These are phyloP conservation scores for Tetramorium simillimum DNA, from an alignment of 1,140 invertebrate genomes.

Conservation along the genomic window DNA sequence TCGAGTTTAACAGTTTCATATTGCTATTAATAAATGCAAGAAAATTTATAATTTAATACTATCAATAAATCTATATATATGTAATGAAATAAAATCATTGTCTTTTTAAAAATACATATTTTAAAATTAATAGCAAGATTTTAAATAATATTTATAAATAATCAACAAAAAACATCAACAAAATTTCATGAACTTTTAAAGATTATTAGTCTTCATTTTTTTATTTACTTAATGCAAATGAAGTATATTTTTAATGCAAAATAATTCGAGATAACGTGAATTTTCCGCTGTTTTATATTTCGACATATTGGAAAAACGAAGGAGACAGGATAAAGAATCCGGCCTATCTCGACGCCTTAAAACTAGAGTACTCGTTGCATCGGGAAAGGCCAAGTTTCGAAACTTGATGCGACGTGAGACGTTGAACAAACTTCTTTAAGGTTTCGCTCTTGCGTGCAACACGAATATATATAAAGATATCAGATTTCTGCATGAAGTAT, in stretches of 20 bases:
- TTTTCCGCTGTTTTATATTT: neutral
- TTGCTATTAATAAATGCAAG: neutral
- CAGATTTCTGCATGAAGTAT: conserved; percentile 34
- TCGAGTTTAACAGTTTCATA: neutral
- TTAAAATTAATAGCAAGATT: neutral
- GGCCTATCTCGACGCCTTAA: neutral
- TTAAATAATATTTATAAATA: conserved; percentile 2
- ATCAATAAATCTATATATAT: neutral
- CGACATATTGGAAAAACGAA: neutral
- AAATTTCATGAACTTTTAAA: neutral
- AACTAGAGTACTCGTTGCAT: conserved; percentile 9
- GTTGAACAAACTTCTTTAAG: conserved; percentile 38
- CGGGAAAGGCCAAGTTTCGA: conserved; percentile 4
- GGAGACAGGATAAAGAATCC: conserved; percentile 21
- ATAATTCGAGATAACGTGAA: neutral
- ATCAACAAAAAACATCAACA: neutral
- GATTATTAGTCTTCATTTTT: neutral
- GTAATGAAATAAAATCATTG: neutral
- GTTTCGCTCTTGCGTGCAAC: conserved; percentile 52
- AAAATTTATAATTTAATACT: neutral
- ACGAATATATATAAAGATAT: conserved; percentile 62
- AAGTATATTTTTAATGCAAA: neutral
- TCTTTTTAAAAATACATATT: neutral
- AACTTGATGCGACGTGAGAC: conserved; percentile 30
- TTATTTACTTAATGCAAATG: neutral